These are phyloP conservation scores for Cinara cedri DNA, from an alignment of 2,888 invertebrate genomes.

Conservation along the genomic window DNA sequence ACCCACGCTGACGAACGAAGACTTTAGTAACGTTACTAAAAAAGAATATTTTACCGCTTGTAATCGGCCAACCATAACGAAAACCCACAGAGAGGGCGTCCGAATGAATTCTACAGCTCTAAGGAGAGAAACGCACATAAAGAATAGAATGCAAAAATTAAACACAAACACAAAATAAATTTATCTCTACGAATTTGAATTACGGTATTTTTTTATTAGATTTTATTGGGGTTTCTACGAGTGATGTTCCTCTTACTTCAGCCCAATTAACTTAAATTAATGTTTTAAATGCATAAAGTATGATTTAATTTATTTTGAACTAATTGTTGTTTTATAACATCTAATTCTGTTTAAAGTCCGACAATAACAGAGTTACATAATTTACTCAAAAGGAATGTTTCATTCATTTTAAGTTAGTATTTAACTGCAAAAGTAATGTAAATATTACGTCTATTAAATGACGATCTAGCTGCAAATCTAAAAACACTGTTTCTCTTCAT, in stretches of 20 bases:
- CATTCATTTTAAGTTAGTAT: not conserved
- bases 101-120: conserved; percentile 17
- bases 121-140: conserved; percentile 11
- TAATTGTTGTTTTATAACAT: too few relatives aligned
- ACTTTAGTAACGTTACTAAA: not conserved
- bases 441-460: too few relatives aligned
- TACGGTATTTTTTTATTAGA: too few relatives aligned
- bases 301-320: too few relatives aligned
- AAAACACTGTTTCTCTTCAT: not conserved
- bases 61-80: not conserved
- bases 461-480: too few relatives aligned
- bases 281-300: too few relatives aligned
- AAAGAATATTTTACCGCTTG: not conserved
- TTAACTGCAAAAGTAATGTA: not conserved
- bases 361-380: not conserved
- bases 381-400: not conserved
- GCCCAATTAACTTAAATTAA: too few relatives aligned
- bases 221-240: too few relatives aligned
- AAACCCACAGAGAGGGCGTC: conserved; percentile 12
- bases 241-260: too few relatives aligned
- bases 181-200: too few relatives aligned
- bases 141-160: not conserved
- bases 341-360: too few relatives aligned
- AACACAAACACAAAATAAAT: not conserved
- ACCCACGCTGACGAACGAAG: too few relatives aligned